Base-by-base conservation (phyloP, 2,888 invertebrate genomes). In the Hipparchia sbordonii region DNA sequence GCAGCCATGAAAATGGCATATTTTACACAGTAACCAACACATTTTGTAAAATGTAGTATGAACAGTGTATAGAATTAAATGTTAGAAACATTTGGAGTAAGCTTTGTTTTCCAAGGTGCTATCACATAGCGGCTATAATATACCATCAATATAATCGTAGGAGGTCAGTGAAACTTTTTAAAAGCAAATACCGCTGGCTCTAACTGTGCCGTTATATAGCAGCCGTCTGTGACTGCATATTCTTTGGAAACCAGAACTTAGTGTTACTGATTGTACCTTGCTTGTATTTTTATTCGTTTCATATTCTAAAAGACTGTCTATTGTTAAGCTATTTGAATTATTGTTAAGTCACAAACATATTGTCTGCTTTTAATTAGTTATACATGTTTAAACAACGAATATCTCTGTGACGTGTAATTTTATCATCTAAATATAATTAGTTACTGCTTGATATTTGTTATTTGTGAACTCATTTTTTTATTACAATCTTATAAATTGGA, bases 241-340 rank as follows among this genome's bases (percentile, higher is more conserved):
- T 8, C 13, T 8, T 8, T 8, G 13, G 8, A 57, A 56, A 8
- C 13, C 8, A 8, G 57, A 23, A 13, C 57, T 57, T 79, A 63
- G 73, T 77, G 77, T 80, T 77, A 80, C 78, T 77, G 73, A 77
- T 74, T 76, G 80, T 81, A 86, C 84, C 78, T 85, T 85, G 81
- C 81, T 84, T 84, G 81, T 84, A 82, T 83, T 78, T 23, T 79
- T 78, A 76, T 76, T 80, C 78, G 81, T 87, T 87, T 86, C 85
- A 87, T 88, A 86, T 87, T 89, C 87, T 90, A 90, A 90, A 93
- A 93, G 93, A 93, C 93, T 93, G 93, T 91, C 91, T 92, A 92
- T 89, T 89, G 81, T 84, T 91, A 92, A 91, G 92, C 89, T 90
- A 91, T 87, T 88, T 85, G 90, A 89, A 88, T 88, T 89, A 90